These are phyloP conservation scores for Ladona fulva DNA, from an alignment of 1,140 invertebrate genomes.

Conservation along the genomic window DNA sequence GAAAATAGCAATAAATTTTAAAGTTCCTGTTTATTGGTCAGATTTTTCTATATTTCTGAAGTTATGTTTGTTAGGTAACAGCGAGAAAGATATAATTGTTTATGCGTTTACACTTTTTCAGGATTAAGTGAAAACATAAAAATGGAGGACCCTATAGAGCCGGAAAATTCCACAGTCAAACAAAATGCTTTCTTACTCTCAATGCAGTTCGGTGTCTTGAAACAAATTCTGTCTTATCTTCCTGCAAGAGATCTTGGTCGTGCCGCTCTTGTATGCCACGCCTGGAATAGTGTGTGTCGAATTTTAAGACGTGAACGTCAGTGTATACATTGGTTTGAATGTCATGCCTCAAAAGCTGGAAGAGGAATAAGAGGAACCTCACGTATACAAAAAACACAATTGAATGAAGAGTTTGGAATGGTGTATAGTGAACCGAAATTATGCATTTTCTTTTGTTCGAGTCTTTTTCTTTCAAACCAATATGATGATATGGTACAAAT, in stretches of 20 bases:
- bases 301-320: background rate
- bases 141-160: too few species aligned
- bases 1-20: too few species aligned
- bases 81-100: too few species aligned
- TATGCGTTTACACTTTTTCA: too few species aligned
- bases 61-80: too few species aligned
- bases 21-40: too few species aligned
- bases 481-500: too few species aligned
- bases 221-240: background rate
- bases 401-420: background rate
- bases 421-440: background rate
- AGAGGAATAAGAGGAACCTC: background rate
- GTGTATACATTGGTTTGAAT: background rate
- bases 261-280: background rate
- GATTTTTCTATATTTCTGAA: too few species aligned
- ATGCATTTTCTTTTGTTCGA: background rate
- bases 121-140: too few species aligned
- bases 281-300: background rate
- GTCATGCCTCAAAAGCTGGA: background rate
- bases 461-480: too few species aligned
- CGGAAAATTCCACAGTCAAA: background rate
- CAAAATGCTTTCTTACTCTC: background rate
- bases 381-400: background rate
- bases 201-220: background rate
- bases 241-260: background rate